Base-by-base conservation (phyloP, 2,888 invertebrate species). In the Agapostemon virescens region DNA sequence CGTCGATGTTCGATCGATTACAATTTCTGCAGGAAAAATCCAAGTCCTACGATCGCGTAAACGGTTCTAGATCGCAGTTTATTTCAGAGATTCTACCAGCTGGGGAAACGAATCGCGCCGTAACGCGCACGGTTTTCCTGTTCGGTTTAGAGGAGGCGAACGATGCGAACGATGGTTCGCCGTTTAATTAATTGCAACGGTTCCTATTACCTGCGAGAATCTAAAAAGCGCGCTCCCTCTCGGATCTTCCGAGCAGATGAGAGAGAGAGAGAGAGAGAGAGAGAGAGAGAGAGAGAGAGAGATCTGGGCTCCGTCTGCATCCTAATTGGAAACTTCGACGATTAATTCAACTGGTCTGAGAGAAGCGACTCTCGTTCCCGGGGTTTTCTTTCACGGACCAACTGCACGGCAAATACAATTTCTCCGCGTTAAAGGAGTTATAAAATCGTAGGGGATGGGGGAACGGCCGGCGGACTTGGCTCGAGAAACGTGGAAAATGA, bases 401-500 rank as follows among this genome's bases (percentile, higher is more conserved):
- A 26, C 66, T 20, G 36, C 52, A 17, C 52, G 17, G 23, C 45
- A 36, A 61, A 45, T 11, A 42, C 45, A 70, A 76, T 76, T 55
- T 70, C 76, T 70, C 70, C 64, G 23, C 45, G 69, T 40, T 66
- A 66, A 77, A 58, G 52, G 52, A 76, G 49, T 70, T 33, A 30
- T 61, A 23, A 55, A 55, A 66, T 52, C 23, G 23, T 33, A 33
- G 26, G 11, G 30, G 33, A 36, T 23, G 42, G 40, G 6, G 9
- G 45, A 11, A 11, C 1, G 6, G 33, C 26, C 15, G 23, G 6
- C 38, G 7, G 33, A 30, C 42, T 61, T 38, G 42, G 20, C 26
- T 33, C 26, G 38, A 58, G 52, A 58, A 36, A 58, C 58, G 26
- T 26, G 36, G 61, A 30, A 55, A 36, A 77, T 33, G 67, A 52